Base-by-base conservation (phyloP, 2,113 vertebrate species). In the Neodon shergylaensis region DNA sequence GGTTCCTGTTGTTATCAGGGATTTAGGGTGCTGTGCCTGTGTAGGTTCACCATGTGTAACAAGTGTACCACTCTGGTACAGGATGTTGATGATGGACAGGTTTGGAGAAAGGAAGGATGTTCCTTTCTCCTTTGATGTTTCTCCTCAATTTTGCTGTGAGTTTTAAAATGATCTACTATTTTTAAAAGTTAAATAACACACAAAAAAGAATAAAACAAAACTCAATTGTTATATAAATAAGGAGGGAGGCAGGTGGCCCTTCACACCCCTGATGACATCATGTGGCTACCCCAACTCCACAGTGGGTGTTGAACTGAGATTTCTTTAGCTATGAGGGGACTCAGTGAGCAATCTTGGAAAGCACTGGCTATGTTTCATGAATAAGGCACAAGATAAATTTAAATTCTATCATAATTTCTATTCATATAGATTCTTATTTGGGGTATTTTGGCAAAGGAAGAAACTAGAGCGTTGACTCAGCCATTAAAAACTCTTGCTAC, bases 371-470 rank as follows among this genome's bases (percentile, higher is more conserved):
- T 91, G 17, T 78, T 68, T 63, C 85, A 78, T 26, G 39, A 96
- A 63, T 42, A 39, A 85, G 66, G 86, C 13, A 90, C 26, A 90
- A 95, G 90, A 90, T 92, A 94, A 93, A 33, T 66, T 47, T 85
- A 94, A 91, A 81, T 49, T 82, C 76, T 92, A 44, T 49, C 83
- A 47, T 58, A 22, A 82, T 68, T 93, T 92, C 89, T 94, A 77
- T 31, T 94, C 36, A 47, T 3, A 14, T 61, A 91, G 31, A 72
- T 49, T 47, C 92, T 92, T 68, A 89, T 49, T 52, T 82, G 92
- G 24, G 90, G 7, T 24, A 44, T 52, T 13, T 86, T 76, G 5
- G 26, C 24, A 7, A 31, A 28, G 28, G 0, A 28, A 42, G 24
- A 31, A 31, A 9, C 58, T 65, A 12, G 39, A 42, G 14, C 63